These are phyloP conservation scores for Amyelois transitella DNA, from an alignment of 1,140 invertebrate genomes.

Conservation along the genomic window DNA sequence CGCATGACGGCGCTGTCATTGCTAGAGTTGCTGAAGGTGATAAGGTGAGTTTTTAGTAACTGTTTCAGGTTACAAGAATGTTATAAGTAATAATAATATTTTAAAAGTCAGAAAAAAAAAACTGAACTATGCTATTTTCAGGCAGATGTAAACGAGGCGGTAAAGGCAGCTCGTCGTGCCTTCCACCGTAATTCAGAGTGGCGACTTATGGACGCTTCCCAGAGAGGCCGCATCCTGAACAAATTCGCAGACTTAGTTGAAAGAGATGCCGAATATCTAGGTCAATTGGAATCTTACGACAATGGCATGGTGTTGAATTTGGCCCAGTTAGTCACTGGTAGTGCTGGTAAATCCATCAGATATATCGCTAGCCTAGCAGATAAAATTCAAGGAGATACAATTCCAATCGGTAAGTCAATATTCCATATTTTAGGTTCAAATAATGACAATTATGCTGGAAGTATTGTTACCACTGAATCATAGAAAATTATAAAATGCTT, in stretches of 20 bases:
- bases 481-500: too few relatives aligned
- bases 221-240: constrained; percentile 65
- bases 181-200: too few relatives aligned
- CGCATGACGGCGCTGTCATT: constrained; percentile 85
- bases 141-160: constrained; percentile 87
- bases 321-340: constrained; percentile 76
- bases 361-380: constrained; percentile 71
- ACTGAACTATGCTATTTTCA: too few relatives aligned
- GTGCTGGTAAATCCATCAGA: constrained; percentile 74
- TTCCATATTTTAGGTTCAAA: too few relatives aligned
- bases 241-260: constrained; percentile 83
- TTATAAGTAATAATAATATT: too few relatives aligned
- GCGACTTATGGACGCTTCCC: constrained; percentile 81
- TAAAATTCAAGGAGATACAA: constrained; percentile 79
- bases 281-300: constrained; percentile 73
- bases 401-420: constrained; percentile 36
- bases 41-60: constrained; percentile 76
- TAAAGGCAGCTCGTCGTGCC: too few relatives aligned
- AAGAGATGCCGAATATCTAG: constrained; percentile 78
- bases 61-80: too few relatives aligned
- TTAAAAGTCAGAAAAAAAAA: too few relatives aligned
- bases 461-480: too few relatives aligned
- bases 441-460: too few relatives aligned
- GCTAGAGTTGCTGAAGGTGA: constrained; percentile 85
- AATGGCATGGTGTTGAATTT: constrained; percentile 59